Conservation (phyloP, 2,888 invertebrate genomes). For the Phytoseiulus persimilis region DNA sequence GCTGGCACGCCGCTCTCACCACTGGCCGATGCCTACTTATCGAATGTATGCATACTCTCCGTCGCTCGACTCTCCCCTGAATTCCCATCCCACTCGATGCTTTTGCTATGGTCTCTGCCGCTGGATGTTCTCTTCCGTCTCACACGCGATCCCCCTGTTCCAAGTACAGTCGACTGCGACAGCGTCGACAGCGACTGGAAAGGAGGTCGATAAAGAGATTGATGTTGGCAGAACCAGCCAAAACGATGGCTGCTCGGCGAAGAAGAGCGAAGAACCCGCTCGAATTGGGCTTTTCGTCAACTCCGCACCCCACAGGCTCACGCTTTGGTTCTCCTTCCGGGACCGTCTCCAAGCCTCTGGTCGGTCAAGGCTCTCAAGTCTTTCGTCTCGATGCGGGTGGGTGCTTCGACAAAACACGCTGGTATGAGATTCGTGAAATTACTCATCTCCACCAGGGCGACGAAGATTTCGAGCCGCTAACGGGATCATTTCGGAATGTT, state of each 20-base stretch:
- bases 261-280: neutral
- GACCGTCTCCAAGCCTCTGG: neutral
- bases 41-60: conserved; percentile 6
- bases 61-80: neutral
- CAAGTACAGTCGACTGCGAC: neutral
- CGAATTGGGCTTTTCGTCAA: neutral
- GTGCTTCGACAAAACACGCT: too few relatives aligned
- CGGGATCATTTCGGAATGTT: too few relatives aligned
- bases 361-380: too few relatives aligned
- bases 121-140: neutral
- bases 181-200: neutral
- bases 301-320: neutral
- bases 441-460: too few relatives aligned
- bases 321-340: neutral
- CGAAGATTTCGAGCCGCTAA: too few relatives aligned
- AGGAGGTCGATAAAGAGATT: neutral
- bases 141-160: neutral
- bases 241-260: neutral
- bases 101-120: neutral
- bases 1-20: neutral
- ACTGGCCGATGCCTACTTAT: conserved; percentile 18
- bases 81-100: neutral
- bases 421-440: too few relatives aligned
- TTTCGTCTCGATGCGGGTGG: too few relatives aligned
- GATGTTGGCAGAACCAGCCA: neutral